These are phyloP conservation scores for Tetanocera ferruginea DNA, from an alignment of 2,888 invertebrate species.

Conservation along the genomic window DNA sequence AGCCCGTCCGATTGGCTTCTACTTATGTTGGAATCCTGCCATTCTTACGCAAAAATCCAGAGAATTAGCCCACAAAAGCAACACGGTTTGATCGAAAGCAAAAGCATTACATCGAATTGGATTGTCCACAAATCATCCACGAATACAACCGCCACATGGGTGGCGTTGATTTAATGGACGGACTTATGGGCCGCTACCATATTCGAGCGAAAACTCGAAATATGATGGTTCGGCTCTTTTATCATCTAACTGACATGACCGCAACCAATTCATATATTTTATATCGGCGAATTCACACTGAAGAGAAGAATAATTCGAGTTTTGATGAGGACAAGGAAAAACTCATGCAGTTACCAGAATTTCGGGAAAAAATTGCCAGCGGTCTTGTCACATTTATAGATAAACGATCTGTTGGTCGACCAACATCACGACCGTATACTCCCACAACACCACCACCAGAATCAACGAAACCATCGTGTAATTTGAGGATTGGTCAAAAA, in stretches of 20 bases:
- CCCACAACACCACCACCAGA: no score
- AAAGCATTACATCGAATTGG: conserved; percentile 16
- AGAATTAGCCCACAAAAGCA: conserved; percentile 14
- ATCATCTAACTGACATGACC: conserved; percentile 38
- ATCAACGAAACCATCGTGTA: background rate
- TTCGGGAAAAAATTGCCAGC: conserved; percentile 44
- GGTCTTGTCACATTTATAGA: conserved; percentile 41
- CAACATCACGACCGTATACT: no score
- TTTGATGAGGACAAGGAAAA: conserved; percentile 30
- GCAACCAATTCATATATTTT: conserved; percentile 32
- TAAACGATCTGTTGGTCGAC: no score
- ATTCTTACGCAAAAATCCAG: conserved; percentile 91
- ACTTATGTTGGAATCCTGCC: conserved; percentile 80
- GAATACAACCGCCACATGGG: no score
- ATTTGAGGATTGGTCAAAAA: conserved; percentile 25
- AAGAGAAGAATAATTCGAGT: conserved; percentile 2
- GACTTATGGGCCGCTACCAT: conserved; percentile 34
- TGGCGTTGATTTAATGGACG: conserved; percentile 41
- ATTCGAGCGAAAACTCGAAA: conserved; percentile 17
- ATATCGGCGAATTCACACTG: conserved; percentile 7
- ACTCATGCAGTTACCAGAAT: conserved; percentile 40
- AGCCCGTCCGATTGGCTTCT: conserved; percentile 73
- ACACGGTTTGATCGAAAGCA: conserved; percentile 22
- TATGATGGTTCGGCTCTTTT: conserved; percentile 22
- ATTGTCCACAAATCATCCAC: conserved; percentile 31